Conservation (phyloP, 2,888 invertebrate genomes). For the Dicranocentrus wangi region DNA sequence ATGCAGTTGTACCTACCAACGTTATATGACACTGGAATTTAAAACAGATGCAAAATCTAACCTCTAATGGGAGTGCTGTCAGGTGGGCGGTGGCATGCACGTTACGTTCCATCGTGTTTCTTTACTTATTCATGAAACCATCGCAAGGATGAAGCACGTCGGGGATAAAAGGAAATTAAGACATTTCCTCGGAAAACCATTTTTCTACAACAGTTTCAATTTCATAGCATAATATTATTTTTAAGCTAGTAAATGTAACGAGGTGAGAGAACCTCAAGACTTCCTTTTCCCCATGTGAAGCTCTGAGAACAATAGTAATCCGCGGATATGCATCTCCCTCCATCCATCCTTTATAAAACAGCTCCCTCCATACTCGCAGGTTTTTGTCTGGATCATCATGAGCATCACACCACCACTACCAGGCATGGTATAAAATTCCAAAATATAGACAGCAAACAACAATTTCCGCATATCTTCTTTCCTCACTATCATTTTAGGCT, state of each 20-base stretch:
- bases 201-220: not conserved
- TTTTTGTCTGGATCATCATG: too few species aligned
- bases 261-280: not conserved
- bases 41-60: too few species aligned
- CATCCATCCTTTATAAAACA: too few species aligned
- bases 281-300: not conserved
- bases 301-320: not conserved
- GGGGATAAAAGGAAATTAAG: not conserved
- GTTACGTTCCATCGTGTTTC: too few species aligned
- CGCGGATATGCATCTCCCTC: not conserved
- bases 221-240: not conserved
- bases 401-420: too few species aligned
- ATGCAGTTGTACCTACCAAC: too few species aligned
- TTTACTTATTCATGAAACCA: too few species aligned
- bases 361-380: too few species aligned
- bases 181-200: not conserved
- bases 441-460: slow-evolving; percentile 5
- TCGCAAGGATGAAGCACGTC: not conserved
- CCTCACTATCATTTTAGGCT: not conserved
- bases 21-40: too few species aligned
- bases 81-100: too few species aligned
- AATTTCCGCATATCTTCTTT: not conserved
- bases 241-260: not conserved
- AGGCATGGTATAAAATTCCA: not conserved
- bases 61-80: too few species aligned